phyloP scores from a whole-genome alignment of 2,113 vertebrate species.

The Dasyurus viverrinus region DNA sequence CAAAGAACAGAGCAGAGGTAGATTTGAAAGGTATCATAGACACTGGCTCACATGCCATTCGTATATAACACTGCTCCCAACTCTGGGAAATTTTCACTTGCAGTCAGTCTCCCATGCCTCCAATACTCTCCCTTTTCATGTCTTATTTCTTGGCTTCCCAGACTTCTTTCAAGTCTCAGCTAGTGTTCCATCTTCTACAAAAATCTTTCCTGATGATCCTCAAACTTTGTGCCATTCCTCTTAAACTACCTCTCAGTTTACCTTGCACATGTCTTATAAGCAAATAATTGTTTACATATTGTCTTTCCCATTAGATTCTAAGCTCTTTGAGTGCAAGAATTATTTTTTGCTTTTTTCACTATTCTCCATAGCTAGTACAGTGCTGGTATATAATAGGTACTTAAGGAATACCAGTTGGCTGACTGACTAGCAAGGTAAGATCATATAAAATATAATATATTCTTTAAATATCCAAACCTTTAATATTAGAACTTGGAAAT shows the following conservation, averaged over 20 bases:
- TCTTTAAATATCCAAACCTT: not conserved
- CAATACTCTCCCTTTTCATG: not conserved
- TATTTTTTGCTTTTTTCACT: not conserved
- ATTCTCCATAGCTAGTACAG: not conserved
- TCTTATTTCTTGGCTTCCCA: not conserved
- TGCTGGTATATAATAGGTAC: not conserved
- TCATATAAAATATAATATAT: not conserved
- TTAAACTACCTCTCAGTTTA: not conserved
- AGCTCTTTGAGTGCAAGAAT: not conserved
- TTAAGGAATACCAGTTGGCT: not conserved
- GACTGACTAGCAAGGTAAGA: too few species aligned
- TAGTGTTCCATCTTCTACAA: not conserved
- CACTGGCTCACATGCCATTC: not conserved
- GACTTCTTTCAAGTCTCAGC: not conserved
- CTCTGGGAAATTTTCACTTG: not conserved
- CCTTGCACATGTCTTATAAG: not conserved
- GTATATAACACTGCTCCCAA: not conserved
- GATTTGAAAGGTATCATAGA: not conserved
- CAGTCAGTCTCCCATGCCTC: not conserved
- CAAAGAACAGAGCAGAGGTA: not conserved
- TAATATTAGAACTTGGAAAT: not conserved
- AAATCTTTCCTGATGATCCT: not conserved
- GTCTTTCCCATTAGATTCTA: not conserved
- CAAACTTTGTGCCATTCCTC: not conserved
- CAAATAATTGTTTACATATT: not conserved